Percentiles rank a stretch among this genome's conserved stretches.
These are phyloP conservation scores for Mythimna lalbum DNA, from an alignment of 2,888 invertebrate species.

Conservation along the genomic window DNA sequence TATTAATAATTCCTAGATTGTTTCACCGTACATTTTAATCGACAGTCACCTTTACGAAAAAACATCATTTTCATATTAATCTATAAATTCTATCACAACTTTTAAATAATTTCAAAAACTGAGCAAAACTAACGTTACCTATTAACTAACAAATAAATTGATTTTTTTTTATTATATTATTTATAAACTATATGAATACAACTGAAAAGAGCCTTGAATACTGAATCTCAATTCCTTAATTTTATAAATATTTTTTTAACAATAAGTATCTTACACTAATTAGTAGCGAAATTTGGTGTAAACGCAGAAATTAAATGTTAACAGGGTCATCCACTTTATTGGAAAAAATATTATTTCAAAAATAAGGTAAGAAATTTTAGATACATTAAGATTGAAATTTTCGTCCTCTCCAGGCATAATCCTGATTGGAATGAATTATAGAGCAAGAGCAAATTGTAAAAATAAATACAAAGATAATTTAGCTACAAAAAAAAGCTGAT, in stretches of 20 bases:
- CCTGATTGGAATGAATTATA: not conserved
- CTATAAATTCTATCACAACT: slow-evolving; percentile 61
- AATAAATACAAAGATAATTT: not conserved
- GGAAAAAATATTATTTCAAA: not conserved
- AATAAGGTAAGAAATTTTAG: not conserved
- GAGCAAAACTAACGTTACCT: slow-evolving; percentile 63
- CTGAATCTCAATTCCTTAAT: slow-evolving; percentile 64
- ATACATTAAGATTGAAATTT: not conserved
- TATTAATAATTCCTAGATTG: not conserved
- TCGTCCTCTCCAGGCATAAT: not conserved
- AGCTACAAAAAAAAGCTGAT: not conserved
- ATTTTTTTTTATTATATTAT: slow-evolving; percentile 21
- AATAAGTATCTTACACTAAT: slow-evolving; percentile 59
- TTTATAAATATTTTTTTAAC: slow-evolving; percentile 59
- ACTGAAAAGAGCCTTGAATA: slow-evolving; percentile 57
- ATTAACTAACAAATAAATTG: slow-evolving; percentile 51
- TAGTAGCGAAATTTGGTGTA: slow-evolving; percentile 70
- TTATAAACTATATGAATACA: slow-evolving; percentile 64
- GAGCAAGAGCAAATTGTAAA: not conserved
- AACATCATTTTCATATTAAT: slow-evolving; percentile 43
- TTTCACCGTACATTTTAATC: slow-evolving; percentile 10
- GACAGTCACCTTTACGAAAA: slow-evolving; percentile 34
- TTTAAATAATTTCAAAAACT: slow-evolving; percentile 55
- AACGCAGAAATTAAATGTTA: slow-evolving; percentile 44
- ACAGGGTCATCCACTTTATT: slow-evolving; percentile 28